phyloP scores from a whole-genome alignment of 2,113 vertebrate species.

The Takifugu flavidus region DNA sequence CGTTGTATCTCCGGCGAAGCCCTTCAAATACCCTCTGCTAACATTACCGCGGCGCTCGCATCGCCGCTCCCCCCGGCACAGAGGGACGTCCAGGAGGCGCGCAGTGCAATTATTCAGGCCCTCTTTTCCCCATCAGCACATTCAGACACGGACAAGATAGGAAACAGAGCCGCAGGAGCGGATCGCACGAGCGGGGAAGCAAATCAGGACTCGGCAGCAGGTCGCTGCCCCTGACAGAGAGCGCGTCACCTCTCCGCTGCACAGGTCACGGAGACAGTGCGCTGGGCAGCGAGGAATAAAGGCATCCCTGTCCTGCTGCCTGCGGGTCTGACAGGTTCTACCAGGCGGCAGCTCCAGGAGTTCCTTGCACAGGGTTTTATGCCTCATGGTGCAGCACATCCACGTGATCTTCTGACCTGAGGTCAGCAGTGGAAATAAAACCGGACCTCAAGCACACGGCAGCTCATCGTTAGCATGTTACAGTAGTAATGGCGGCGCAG shows the following conservation, averaged over 20 bases:
- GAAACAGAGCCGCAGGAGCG: constrained; percentile 36
- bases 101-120: constrained; percentile 49
- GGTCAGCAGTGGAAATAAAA: constrained; percentile 47
- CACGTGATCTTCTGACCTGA: constrained; percentile 31
- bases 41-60: constrained; percentile 48
- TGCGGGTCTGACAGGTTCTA: constrained; percentile 38
- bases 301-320: constrained; percentile 61
- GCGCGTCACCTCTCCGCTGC: constrained; percentile 52
- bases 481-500: no score
- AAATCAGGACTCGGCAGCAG: constrained; percentile 64
- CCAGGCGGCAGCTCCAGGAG: constrained; percentile 53
- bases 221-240: constrained; percentile 38
- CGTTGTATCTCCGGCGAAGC: constrained; percentile 45
- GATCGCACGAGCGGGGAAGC: constrained; percentile 46
- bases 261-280: constrained; percentile 57
- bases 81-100: constrained; percentile 52
- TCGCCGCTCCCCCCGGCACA: constrained; percentile 53
- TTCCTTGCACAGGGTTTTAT: constrained; percentile 54
- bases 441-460: background rate
- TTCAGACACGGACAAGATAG: constrained; percentile 35
- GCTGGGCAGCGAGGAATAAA: constrained; percentile 44
- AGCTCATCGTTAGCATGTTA: no score
- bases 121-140: constrained; percentile 41
- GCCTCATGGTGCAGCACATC: constrained; percentile 58
- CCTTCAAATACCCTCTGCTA: constrained; percentile 70